Conservation (phyloP, 1,140 invertebrate genomes). For the Drosophila setifemur region DNA sequence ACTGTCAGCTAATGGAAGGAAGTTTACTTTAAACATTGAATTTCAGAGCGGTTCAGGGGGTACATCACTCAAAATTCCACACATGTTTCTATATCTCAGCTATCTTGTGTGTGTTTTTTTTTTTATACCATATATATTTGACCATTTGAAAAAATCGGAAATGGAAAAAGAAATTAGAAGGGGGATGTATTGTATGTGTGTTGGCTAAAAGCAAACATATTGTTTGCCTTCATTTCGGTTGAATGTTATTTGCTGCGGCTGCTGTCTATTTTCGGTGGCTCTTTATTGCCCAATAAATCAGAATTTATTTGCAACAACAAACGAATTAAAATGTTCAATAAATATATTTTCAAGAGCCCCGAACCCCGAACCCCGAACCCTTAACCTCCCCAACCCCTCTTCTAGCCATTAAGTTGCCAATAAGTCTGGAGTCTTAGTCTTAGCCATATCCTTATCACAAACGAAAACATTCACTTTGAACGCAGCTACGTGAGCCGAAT, state of each 20-base stretch:
- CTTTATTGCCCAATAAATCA: conserved; percentile 83
- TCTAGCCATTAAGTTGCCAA: conserved; percentile 29
- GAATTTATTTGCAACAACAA: conserved; percentile 82
- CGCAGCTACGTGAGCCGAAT: conserved; percentile 70
- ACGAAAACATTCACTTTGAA: conserved; percentile 69
- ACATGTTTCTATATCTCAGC: conserved; percentile 57
- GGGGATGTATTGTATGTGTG: no score
- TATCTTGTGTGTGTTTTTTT: conserved; percentile 7
- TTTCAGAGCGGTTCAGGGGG: not conserved
- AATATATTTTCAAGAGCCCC: conserved; percentile 76
- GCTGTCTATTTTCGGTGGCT: conserved; percentile 69
- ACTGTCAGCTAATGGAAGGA: conserved; percentile 19
- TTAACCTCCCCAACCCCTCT: not conserved
- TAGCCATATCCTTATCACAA: conserved; percentile 8
- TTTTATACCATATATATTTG: not conserved
- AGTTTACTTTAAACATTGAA: conserved; percentile 29
- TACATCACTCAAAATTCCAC: conserved; percentile 59
- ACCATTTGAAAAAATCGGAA: conserved; percentile 22
- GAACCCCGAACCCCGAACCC: conserved; percentile 33
- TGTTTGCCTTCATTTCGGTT: conserved; percentile 37
- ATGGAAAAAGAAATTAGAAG: not conserved
- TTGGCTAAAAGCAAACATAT: conserved; percentile 38
- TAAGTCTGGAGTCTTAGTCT: not conserved
- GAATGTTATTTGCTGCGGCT: conserved; percentile 48
- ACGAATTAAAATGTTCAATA: conserved; percentile 82